Percentiles rank a stretch among this genome's conserved stretches.
Evolutionary conservation across 2,797 vertebrate species (phyloP).

Genomic region (Acrossocheilus wenchowensis): DNA sequence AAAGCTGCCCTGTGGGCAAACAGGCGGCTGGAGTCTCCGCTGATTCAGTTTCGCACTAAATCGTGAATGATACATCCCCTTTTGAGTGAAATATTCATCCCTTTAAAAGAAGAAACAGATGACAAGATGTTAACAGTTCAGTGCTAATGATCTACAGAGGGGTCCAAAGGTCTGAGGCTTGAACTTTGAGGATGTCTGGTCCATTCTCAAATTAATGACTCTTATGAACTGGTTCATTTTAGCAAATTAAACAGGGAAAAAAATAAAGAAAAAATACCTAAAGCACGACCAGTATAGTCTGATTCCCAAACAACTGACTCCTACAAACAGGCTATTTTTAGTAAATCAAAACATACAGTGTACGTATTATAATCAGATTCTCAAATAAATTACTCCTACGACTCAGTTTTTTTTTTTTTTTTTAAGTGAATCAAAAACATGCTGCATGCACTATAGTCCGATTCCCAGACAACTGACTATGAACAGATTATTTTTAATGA

Average conservation of each 20-base stretch:
- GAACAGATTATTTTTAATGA: no score
- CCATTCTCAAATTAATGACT: not conserved
- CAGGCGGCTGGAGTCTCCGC: slow-evolving; percentile 37
- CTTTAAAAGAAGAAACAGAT: not conserved
- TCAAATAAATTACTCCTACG: no score
- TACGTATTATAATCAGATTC: no score
- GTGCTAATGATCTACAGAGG: not conserved
- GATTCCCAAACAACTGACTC: not conserved
- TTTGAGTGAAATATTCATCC: slow-evolving; percentile 37
- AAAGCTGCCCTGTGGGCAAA: slow-evolving; percentile 27
- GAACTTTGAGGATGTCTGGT: not conserved
- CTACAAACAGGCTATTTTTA: no score
- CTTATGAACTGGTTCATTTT: not conserved
- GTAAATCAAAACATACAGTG: no score
- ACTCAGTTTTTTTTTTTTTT: no score
- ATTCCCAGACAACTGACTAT: not conserved
- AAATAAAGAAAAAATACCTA: not conserved
- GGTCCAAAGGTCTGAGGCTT: not conserved
- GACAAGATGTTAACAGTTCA: not conserved
- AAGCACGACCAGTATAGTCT: not conserved
- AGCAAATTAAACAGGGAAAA: not conserved
- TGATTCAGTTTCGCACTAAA: slow-evolving; percentile 36
- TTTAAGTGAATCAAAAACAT: no score
- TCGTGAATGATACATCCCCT: slow-evolving; percentile 12
- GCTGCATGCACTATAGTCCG: no score